Evolutionary conservation across 2,888 invertebrate genomes (phyloP), one percentile per base, ranked within the genome.

Genomic region (Cephalotes varians): DNA sequence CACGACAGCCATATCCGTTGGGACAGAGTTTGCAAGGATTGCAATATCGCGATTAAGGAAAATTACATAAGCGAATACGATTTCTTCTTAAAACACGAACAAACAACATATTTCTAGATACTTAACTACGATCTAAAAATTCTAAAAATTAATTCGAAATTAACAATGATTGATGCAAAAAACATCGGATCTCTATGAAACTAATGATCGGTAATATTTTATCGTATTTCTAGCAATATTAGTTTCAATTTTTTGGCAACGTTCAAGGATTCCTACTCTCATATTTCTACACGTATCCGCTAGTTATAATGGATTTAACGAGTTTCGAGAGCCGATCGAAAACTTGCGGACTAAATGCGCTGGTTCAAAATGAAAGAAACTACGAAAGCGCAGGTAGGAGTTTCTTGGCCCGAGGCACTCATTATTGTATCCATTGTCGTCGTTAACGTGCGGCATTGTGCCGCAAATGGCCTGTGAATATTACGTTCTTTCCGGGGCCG

Each of bases 381-480:
- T 51, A 37, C 40, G 51, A 67, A 76, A 76, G 60, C 54, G 73
- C 89, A 89, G 89, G 86, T 88, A 88, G 82, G 83, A 86, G 83
- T 86, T 90, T 90, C 90, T 90, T 90, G 90, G 90, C 90, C 82
- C 79, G 76, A 74, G 83, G 82, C 79, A 47, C 88, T 90, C 89
- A 90, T 89, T 90, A 90, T 87, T 85, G 84, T 81, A 54, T 80
- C 72, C 85, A 90, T 90, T 90, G 89, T 90, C 88, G 84, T 90
- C 87, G 90, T 90, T 90, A 90, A 90, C 89, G 90, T 90, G 85
- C 84, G 84, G 83, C 83, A 90, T 89, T 90, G 90, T 90, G 85
- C 82, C 88, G 79, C 86, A 90, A 90, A 90, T 90, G 90, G 90
- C 77, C 90, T 90, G 90, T 90, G 90, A 90, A 90, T 90, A 90